phyloP scores from a whole-genome alignment of 1,140 invertebrate genomes.

The Aethina tumida region DNA sequence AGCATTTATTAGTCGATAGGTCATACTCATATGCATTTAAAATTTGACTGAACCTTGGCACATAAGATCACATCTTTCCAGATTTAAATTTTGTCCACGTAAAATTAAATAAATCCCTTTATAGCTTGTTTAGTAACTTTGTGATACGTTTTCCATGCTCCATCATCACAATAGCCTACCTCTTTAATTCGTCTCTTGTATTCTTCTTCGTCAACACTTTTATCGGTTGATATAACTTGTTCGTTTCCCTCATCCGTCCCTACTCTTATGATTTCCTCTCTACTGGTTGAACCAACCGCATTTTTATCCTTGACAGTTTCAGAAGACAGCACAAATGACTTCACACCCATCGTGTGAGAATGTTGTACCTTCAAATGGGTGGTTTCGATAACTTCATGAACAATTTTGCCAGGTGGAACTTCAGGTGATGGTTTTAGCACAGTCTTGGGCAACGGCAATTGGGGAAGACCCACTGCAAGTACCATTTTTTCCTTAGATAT shows the following conservation, averaged over 20 bases:
- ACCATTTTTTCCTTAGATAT: slow-evolving; percentile 36
- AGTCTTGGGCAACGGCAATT: slow-evolving; percentile 28
- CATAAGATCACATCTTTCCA: too few species aligned
- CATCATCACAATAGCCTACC: slow-evolving; percentile 35
- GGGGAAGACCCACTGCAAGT: slow-evolving; percentile 32
- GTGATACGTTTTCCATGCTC: slow-evolving; percentile 37
- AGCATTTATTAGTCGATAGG: too few species aligned
- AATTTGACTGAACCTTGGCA: too few species aligned
- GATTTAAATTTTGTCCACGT: too few species aligned
- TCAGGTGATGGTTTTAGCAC: slow-evolving; percentile 33
- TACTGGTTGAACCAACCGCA: slow-evolving; percentile 21
- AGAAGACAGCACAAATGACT: slow-evolving; percentile 43
- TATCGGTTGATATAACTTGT: slow-evolving; percentile 6
- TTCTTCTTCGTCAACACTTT: slow-evolving; percentile 24
- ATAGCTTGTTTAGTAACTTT: slow-evolving; percentile 41
- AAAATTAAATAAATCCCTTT: slow-evolving; percentile 35
- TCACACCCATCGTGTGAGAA: slow-evolving; percentile 39
- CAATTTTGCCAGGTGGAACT: slow-evolving; percentile 37
- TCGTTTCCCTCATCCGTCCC: slow-evolving; percentile 13
- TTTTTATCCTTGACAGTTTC: slow-evolving; percentile 38
- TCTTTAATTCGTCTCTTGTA: slow-evolving; percentile 34
- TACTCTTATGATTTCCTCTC: slow-evolving; percentile 19
- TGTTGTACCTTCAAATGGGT: slow-evolving; percentile 45
- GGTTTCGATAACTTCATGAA: slow-evolving; percentile 45
- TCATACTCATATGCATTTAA: too few species aligned